Conservation (phyloP, 2,888 invertebrate genomes). For the Anthrax anthrax region DNA sequence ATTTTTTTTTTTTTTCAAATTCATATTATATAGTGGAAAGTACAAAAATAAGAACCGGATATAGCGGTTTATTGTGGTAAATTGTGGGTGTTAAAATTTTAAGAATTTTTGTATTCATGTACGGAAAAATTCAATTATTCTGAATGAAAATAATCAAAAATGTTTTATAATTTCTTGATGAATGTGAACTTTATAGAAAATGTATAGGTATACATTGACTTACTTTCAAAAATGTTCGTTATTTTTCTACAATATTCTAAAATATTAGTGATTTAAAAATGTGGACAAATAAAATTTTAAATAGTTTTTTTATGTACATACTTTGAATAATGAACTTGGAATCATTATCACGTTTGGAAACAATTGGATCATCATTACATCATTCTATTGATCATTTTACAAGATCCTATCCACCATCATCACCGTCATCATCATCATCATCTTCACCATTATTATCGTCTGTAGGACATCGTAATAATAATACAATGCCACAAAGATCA, state of each 20-base stretch:
- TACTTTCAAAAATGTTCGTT: too few relatives aligned
- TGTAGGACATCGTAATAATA: background rate
- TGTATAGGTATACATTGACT: too few relatives aligned
- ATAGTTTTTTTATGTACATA: too few relatives aligned
- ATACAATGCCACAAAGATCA: constrained; percentile 33
- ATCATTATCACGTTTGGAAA: constrained; percentile 12
- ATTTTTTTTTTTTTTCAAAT: too few relatives aligned
- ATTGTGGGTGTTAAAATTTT: background rate
- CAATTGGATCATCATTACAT: constrained; percentile 2
- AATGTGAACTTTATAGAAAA: too few relatives aligned
- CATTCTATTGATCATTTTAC: constrained; percentile 1
- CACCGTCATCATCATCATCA: constrained; percentile 8
- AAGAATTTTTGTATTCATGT: too few relatives aligned
- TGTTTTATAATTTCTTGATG: too few relatives aligned
- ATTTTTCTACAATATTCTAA: too few relatives aligned
- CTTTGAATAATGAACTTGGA: constrained; percentile 12
- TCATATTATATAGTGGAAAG: background rate
- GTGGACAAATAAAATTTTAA: too few relatives aligned
- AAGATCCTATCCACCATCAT: constrained; percentile 4
- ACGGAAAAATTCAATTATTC: too few relatives aligned
- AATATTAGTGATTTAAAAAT: too few relatives aligned
- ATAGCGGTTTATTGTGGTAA: background rate
- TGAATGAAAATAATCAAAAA: too few relatives aligned
- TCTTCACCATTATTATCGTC: background rate
- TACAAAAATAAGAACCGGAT: background rate